Evolutionary conservation across 2,797 vertebrate species (phyloP).

Genomic region (Eupleurogrammus muticus): DNA sequence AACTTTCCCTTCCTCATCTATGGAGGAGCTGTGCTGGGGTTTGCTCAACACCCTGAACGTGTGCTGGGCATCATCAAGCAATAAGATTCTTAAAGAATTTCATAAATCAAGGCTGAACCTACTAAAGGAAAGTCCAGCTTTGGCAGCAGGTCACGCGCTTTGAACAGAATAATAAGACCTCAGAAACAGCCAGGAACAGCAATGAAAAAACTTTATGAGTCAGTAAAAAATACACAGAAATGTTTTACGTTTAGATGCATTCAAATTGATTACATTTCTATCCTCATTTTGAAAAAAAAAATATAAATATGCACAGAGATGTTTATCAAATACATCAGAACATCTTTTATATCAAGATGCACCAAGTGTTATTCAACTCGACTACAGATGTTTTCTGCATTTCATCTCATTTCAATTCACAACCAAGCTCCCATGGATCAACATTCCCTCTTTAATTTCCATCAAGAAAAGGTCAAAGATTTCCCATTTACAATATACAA

Average conservation of each 20-base stretch:
- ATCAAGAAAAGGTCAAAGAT: not conserved
- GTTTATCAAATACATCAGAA: no score
- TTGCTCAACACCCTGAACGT: constrained; percentile 1
- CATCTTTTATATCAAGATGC: no score
- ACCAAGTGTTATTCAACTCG: no score
- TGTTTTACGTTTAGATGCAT: no score
- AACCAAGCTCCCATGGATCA: no score
- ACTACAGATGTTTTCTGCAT: no score
- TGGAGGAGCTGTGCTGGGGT: not conserved
- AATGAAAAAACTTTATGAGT: no score
- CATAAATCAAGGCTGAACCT: constrained; percentile 23
- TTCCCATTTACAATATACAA: not conserved
- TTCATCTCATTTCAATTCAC: no score
- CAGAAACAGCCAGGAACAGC: constrained; percentile 18
- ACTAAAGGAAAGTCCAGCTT: constrained; percentile 23
- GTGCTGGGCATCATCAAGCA: constrained; percentile 3
- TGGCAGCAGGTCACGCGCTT: constrained; percentile 28
- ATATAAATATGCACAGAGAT: no score
- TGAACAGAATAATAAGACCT: constrained; percentile 39
- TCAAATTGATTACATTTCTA: no score
- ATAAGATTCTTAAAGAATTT: constrained; percentile 17
- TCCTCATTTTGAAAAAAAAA: no score
- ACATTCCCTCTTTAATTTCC: not conserved
- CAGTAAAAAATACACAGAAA: no score
- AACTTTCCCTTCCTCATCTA: constrained; percentile 11